phyloP scores from a whole-genome alignment of 2,113 vertebrate genomes.

The Tyto alba region DNA sequence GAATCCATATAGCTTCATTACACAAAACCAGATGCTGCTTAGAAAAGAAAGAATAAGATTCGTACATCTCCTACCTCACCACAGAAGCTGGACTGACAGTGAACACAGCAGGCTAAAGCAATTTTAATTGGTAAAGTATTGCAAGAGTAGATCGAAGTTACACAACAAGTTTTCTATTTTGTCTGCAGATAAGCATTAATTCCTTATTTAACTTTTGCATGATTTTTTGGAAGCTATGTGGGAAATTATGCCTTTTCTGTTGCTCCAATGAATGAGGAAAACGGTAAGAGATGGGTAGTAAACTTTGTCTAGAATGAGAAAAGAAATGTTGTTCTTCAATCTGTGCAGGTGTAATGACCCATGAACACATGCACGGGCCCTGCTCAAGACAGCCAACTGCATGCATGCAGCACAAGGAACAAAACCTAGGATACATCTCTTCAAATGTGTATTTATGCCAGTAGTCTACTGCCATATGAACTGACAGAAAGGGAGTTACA shows the following conservation, averaged over 20 bases:
- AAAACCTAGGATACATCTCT: not conserved
- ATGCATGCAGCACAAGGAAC: not conserved
- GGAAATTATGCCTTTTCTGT: not conserved
- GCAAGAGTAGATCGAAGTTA: not conserved
- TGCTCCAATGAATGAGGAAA: not conserved
- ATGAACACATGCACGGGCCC: not conserved
- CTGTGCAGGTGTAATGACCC: not conserved
- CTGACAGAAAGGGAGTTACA: not conserved
- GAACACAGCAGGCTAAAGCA: not conserved
- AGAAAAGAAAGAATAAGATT: not conserved
- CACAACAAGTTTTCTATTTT: not conserved
- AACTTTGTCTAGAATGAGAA: not conserved
- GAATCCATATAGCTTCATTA: not conserved
- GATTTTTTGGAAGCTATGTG: not conserved
- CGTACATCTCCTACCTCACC: not conserved
- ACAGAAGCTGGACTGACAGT: not conserved
- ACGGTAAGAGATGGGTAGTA: not conserved
- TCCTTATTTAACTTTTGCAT: not conserved
- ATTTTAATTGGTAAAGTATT: not conserved
- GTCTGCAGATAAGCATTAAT: not conserved
- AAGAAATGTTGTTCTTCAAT: not conserved
- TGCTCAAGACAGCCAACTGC: not conserved
- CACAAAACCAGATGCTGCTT: not conserved
- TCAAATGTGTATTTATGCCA: fast-evolving
- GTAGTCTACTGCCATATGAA: not conserved